phyloP scores from a whole-genome alignment of 92 coral and sea anemone species.

The Epizoanthus scotinus region DNA sequence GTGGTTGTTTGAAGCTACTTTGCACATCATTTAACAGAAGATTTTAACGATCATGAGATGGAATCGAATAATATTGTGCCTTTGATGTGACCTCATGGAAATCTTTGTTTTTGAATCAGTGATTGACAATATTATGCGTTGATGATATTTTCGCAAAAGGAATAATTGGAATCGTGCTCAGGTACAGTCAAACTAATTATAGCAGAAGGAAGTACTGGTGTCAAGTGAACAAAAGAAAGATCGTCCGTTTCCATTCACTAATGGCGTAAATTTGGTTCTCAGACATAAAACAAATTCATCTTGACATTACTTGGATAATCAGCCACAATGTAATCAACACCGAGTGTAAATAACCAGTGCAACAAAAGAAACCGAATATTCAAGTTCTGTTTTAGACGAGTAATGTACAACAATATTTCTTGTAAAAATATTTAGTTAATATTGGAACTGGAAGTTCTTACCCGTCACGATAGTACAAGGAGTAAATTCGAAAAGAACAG shows the following conservation, averaged over 20 bases:
- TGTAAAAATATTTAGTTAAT: constrained; percentile 15
- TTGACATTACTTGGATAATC: constrained; percentile 20
- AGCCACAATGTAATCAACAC: constrained; percentile 10
- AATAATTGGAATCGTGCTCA: not conserved
- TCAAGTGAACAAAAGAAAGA: constrained; percentile 2
- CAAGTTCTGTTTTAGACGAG: constrained; percentile 15
- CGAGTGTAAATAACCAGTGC: not conserved
- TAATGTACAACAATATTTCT: not conserved
- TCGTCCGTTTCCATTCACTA: constrained; percentile 7
- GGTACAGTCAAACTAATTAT: not conserved
- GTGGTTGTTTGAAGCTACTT: too few relatives aligned
- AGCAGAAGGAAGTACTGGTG: not conserved
- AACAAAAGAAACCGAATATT: constrained; percentile 22
- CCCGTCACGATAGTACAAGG: not conserved
- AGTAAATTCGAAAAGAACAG: not conserved
- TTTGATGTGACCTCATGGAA: too few relatives aligned
- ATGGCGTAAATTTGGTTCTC: constrained; percentile 6
- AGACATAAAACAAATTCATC: constrained; percentile 19
- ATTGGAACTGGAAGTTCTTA: not conserved
- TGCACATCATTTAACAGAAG: too few relatives aligned
- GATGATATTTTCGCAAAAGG: not conserved
- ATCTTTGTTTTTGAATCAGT: too few relatives aligned
- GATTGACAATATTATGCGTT: too few relatives aligned
- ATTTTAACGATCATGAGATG: too few relatives aligned
- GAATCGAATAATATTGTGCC: too few relatives aligned